phyloP scores from a whole-genome alignment of 1,140 invertebrate species.

The Drosophila sp. region DNA sequence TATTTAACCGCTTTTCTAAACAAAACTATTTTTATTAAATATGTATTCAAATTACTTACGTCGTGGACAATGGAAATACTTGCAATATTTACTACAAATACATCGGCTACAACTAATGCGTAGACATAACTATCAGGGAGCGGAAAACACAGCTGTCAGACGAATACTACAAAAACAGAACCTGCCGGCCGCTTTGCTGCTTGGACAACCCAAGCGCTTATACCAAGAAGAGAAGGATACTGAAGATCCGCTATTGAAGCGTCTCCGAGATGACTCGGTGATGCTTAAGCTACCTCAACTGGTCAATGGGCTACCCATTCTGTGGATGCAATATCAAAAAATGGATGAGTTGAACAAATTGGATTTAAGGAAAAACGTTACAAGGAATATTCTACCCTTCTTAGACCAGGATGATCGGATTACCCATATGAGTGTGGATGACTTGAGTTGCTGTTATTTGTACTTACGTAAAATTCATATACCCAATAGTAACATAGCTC shows the following conservation, averaged over 20 bases:
- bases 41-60: slow-evolving; percentile 57
- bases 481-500: slow-evolving; percentile 35
- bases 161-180: background rate
- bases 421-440: slow-evolving; percentile 41
- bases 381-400: slow-evolving; percentile 32
- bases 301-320: slow-evolving; percentile 21
- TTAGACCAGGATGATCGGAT: slow-evolving; percentile 26
- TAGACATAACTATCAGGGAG: slow-evolving; percentile 34
- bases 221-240: background rate
- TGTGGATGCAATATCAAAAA: slow-evolving; percentile 50
- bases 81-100: slow-evolving; percentile 55
- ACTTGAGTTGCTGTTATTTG: slow-evolving; percentile 65
- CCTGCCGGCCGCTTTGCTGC: slow-evolving; percentile 25
- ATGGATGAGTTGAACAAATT: slow-evolving; percentile 1
- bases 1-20: slow-evolving; percentile 64
- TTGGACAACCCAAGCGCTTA: background rate
- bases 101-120: slow-evolving; percentile 46
- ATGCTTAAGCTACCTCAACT: background rate
- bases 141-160: slow-evolving; percentile 13
- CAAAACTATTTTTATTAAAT: slow-evolving; percentile 19
- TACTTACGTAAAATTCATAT: slow-evolving; percentile 70
- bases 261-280: background rate
- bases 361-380: slow-evolving; percentile 26
- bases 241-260: background rate
- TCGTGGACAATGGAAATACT: slow-evolving; percentile 45